Conservation (phyloP, 2,888 invertebrate species). For the Autographa gamma region DNA sequence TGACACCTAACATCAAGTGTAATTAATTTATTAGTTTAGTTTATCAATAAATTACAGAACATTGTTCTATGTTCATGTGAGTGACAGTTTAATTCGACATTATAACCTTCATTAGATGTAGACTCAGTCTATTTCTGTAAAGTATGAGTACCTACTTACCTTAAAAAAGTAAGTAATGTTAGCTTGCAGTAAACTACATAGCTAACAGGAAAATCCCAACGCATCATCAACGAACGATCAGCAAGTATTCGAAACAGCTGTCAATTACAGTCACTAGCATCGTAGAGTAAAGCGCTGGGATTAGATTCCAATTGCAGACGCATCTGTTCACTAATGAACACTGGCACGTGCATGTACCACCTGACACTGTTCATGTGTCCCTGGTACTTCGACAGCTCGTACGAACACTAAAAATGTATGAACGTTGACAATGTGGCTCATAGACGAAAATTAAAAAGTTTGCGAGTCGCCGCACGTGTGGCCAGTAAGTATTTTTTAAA, state of each 20-base stretch:
- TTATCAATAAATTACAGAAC: neutral
- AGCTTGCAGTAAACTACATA: neutral
- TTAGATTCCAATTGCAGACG: constrained; percentile 81
- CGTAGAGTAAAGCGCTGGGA: constrained; percentile 71
- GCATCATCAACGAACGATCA: constrained; percentile 43
- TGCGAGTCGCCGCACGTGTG: constrained; percentile 52
- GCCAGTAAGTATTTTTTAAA: constrained; percentile 41
- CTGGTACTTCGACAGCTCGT: constrained; percentile 28
- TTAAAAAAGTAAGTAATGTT: neutral
- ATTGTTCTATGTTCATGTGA: neutral
- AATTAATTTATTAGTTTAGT: neutral
- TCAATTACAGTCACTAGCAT: constrained; percentile 72
- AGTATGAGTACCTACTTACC: too few species aligned
- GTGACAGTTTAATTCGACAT: neutral
- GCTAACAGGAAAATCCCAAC: neutral
- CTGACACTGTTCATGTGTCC: constrained; percentile 64
- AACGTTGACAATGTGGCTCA: constrained; percentile 44
- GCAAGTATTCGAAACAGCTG: constrained; percentile 70
- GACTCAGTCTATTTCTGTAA: too few species aligned
- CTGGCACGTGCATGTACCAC: constrained; percentile 71
- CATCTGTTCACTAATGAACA: constrained; percentile 78
- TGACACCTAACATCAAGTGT: neutral
- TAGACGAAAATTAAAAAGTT: constrained; percentile 58
- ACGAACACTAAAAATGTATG: constrained; percentile 39
- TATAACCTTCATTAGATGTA: too few species aligned